Evolutionary conservation across 2,888 invertebrate genomes (phyloP).

Genomic region (Syrista parreyssii): DNA sequence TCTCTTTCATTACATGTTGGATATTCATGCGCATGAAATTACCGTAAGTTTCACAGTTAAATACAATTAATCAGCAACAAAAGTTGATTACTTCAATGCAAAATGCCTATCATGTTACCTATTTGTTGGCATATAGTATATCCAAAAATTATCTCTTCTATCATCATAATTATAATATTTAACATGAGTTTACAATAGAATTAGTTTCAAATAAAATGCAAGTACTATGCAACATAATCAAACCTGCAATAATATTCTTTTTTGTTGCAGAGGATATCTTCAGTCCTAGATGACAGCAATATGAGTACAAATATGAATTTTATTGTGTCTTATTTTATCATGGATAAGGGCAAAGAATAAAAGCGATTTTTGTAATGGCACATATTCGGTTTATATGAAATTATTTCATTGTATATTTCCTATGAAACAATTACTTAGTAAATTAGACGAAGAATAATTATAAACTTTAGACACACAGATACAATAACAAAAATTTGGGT

Average conservation of each 20-base stretch:
- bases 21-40: conserved; percentile 99
- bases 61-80: conserved; percentile 11
- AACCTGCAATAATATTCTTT: conserved; percentile 19
- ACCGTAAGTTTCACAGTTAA: conserved; percentile 70
- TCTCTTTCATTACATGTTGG: conserved; percentile 96
- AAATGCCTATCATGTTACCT: too few relatives aligned
- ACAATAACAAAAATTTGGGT: not conserved
- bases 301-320: not conserved
- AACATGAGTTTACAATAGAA: not conserved
- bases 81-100: conserved; percentile 1
- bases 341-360: not conserved
- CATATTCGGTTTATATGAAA: not conserved
- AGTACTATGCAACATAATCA: not conserved
- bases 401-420: not conserved
- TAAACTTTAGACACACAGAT: not conserved
- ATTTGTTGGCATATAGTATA: not conserved
- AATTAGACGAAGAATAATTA: not conserved
- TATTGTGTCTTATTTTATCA: not conserved
- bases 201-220: not conserved
- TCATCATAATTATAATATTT: not conserved
- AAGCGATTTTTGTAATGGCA: not conserved
- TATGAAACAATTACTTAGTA: not conserved
- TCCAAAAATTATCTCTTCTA: not conserved
- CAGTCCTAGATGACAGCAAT: conserved; percentile 48
- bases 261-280: conserved; percentile 61